Evolutionary conservation across 1,140 invertebrate species (phyloP).

Genomic region (Drosophila trapezifrons): DNA sequence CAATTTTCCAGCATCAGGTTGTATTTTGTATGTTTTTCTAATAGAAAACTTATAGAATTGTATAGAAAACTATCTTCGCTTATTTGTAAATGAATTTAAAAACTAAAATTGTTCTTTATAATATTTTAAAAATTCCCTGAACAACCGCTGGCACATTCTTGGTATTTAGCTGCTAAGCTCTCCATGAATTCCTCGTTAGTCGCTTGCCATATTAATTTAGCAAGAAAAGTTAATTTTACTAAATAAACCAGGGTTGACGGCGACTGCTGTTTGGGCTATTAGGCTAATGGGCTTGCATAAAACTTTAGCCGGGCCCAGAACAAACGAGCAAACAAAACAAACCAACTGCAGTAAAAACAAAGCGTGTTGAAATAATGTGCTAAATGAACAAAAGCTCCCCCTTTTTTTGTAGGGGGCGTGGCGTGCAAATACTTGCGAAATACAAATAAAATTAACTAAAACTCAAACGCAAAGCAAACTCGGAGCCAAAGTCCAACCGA

Average conservation of each 20-base stretch:
- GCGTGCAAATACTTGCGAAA: conserved; percentile 62
- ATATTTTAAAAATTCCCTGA: no score
- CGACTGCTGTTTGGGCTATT: conserved; percentile 60
- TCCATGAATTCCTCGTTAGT: conserved; percentile 14
- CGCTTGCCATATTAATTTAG: conserved; percentile 42
- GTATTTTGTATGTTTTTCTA: no score
- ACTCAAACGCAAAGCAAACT: conserved; percentile 68
- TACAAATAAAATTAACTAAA: conserved; percentile 81
- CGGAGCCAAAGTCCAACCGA: conserved; percentile 27
- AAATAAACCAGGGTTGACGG: conserved; percentile 39
- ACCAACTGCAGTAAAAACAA: conserved; percentile 73
- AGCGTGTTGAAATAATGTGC: conserved; percentile 75
- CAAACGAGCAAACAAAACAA: conserved; percentile 54
- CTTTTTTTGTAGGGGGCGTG: conserved; percentile 5
- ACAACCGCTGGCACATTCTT: neutral
- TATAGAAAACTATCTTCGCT: no score
- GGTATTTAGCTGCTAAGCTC: neutral
- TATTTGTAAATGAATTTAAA: no score
- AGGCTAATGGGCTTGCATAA: conserved; percentile 66
- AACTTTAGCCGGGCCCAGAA: conserved; percentile 51
- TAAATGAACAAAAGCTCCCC: conserved; percentile 61
- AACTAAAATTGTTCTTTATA: no score
- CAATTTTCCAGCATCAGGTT: no score
- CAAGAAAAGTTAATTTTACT: conserved; percentile 66
- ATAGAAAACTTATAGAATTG: no score